Percentiles rank a stretch among this genome's conserved stretches.
Conservation (phyloP, 2,888 invertebrate species). For the Heteromyza rotundicornis region DNA sequence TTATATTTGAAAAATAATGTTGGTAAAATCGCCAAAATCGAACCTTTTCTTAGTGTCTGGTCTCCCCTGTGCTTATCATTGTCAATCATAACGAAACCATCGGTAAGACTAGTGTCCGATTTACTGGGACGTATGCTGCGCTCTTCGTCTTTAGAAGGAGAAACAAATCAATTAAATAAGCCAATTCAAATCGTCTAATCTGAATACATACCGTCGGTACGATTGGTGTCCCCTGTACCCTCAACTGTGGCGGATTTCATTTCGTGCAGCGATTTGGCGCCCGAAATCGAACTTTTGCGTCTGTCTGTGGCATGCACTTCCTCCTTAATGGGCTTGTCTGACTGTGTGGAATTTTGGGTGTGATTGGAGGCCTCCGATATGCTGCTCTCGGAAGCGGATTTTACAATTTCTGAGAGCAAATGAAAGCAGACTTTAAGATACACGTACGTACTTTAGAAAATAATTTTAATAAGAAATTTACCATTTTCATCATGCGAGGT, state of each 20-base stretch:
- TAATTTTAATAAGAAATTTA: constrained; percentile 40
- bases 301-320: constrained; percentile 34
- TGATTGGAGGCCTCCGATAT: constrained; percentile 79
- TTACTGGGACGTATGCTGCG: constrained; percentile 83
- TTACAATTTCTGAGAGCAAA: constrained; percentile 66
- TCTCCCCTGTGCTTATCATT: constrained; percentile 59
- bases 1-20: neutral
- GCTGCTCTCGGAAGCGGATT: constrained; percentile 89
- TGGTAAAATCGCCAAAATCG: neutral
- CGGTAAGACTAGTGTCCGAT: constrained; percentile 88
- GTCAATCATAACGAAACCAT: constrained; percentile 84
- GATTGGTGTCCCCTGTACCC: constrained; percentile 39
- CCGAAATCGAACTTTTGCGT: constrained; percentile 58
- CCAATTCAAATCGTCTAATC: neutral
- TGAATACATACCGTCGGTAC: constrained; percentile 45
- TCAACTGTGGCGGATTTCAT: constrained; percentile 62
- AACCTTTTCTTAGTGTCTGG: constrained; percentile 59
- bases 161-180: constrained; percentile 19
- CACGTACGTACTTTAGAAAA: neutral
- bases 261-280: constrained; percentile 61
- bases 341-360: constrained; percentile 74
- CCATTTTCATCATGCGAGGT: constrained; percentile 69
- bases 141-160: constrained; percentile 56
- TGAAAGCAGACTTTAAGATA: neutral
- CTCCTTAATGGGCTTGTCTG: constrained; percentile 69